These are phyloP conservation scores for Pycnomerus fuliginosus DNA, from an alignment of 2,888 invertebrate species.

Conservation along the genomic window DNA sequence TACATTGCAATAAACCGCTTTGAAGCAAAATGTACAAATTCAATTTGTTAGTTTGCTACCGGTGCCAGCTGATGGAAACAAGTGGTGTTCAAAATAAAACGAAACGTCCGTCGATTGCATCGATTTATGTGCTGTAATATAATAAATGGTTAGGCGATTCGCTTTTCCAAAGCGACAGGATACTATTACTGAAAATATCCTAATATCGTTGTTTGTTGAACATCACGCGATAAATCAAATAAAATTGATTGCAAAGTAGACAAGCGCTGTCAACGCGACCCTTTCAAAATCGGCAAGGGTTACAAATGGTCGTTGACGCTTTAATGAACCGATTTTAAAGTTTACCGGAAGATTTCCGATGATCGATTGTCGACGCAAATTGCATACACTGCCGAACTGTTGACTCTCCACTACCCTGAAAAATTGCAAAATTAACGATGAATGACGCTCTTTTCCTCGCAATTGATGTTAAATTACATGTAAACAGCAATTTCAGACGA, in stretches of 20 bases:
- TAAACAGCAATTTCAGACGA: no score
- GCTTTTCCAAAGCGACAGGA: constrained; percentile 19
- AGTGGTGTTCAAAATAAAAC: no score
- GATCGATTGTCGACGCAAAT: constrained; percentile 11
- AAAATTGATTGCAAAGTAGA: constrained; percentile 27
- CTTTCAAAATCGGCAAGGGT: constrained; percentile 20
- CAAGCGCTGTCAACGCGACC: constrained; percentile 32
- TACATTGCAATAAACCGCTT: no score
- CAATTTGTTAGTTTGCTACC: no score
- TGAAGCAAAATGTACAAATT: no score
- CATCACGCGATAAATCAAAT: constrained; percentile 22
- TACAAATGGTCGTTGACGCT: constrained; percentile 21
- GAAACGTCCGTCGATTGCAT: constrained; percentile 17
- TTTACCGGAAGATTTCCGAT: constrained; percentile 17
- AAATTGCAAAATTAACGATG: constrained; percentile 12
- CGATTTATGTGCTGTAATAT: constrained; percentile 19
- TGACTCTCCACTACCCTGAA: constrained; percentile 4
- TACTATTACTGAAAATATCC: constrained; percentile 22
- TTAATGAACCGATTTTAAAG: constrained; percentile 25
- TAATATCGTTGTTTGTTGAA: constrained; percentile 20
- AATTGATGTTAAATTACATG: no score
- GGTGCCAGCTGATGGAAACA: no score
- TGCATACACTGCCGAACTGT: constrained; percentile 2
- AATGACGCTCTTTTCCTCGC: no score
- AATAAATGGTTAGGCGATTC: constrained; percentile 19